Base-by-base conservation (phyloP, 2,888 invertebrate genomes). In the Catonia carolina region DNA sequence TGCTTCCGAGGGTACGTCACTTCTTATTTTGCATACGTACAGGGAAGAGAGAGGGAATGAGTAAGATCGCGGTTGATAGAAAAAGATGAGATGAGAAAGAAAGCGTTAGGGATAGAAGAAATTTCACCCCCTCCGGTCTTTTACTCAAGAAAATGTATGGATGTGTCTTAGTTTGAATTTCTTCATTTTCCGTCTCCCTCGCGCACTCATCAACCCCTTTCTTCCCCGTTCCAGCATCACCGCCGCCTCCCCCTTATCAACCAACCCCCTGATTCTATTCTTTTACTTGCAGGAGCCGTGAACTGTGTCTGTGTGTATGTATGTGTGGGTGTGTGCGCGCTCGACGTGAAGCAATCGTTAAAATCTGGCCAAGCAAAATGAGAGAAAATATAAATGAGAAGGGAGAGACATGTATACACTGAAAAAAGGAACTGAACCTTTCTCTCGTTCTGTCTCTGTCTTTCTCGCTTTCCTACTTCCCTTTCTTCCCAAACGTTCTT, bases 111-210 rank as follows among this genome's bases (percentile, higher is more conserved):
- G 49, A 50, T 33, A 20, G 55, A 31, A 49, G 55, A 31, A 22
- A 62, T 62, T 62, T 60, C 61, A 63, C 59, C 60, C 60, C 60
- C 57, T 60, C 57, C 62, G 58, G 52, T 62, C 58, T 60, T 58
- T 59, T 50, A 61, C 58, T 55, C 58, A 61, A 62, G 61, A 62
- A 60, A 62, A 63, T 62, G 63, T 60, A 64, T 58, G 60, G 59
- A 59, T 61, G 59, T 63, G 61, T 63, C 60, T 63, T 60, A 60
- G 77, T 77, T 77, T 77, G 78, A 78, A 78, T 78, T 78, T 78
- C 78, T 78, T 78, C 77, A 78, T 78, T 78, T 77, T 75, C 59
- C 74, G 69, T 74, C 70, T 72, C 71, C 71, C 69, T 74, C 60
- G 73, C 70, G 70, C 67, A 67, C 71, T 69, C 67, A 67, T 66